Evolutionary conservation across 2,797 vertebrate species (phyloP), one percentile per base, ranked within the genome.

Genomic region (Coilia nasus): DNA sequence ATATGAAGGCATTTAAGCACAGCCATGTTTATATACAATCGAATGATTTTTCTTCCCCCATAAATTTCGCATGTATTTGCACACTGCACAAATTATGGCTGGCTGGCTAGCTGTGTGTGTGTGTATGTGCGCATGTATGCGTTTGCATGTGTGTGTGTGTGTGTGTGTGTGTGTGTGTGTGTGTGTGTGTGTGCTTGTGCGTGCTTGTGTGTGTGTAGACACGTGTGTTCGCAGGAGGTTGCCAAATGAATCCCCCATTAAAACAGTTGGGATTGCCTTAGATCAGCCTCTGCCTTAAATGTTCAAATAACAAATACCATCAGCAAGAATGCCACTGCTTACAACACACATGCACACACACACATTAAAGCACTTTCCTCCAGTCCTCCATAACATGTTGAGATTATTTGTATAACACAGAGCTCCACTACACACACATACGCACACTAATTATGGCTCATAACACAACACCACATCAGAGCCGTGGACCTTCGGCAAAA

Each of bases 151-250:
- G 60, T 83, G 81, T 84, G 75, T 81, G 83, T 82, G 82, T 81
- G 83, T 44, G 81, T 82, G 54, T 83, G 85, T 57, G 50, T 59
- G 75, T 82, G 54, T 83, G 85, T 80, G 82, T 71, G 75, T 62
- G 83, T 84, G 86, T 60, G 81, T 80, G 41, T 60, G 62, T 82
- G 84, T 60, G 41, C 47, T 44, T 47, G 25, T 64, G 28, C 28
- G 60, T 82, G 50, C 54, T 23, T 67, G 67, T 64, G 85, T 81
- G 47, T 85, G 54, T 87, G 59, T 41, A 35, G 75, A 67, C 0
- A 9, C 14, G 47, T 19, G 47, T 60, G 84, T 78, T 60, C 59
- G 57, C 47, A 10, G 50, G 47, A 56, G 19, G 35, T 56, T 35
- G 75, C 41, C 71, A 21, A 44, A 80, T 84, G 50, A 57, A 87